Evolutionary conservation across 92 coral and sea anemone species (phyloP), one percentile per base, ranked within the genome.

Genomic region (Pocillopora meandrina): DNA sequence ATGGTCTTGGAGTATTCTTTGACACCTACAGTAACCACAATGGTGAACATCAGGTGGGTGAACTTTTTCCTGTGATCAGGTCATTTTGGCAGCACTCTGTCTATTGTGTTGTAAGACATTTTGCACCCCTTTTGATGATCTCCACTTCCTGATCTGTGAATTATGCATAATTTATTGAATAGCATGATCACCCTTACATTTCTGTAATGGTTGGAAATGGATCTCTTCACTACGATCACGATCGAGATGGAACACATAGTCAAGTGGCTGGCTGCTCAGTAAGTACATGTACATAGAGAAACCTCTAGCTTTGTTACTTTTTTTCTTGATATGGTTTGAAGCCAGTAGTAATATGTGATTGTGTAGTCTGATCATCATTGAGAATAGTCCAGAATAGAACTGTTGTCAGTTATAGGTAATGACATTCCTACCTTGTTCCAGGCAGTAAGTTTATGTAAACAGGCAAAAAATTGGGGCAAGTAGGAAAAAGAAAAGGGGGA

Each of bases 101-200:
- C 0, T 0, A 2, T 59, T 59, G 62, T 16, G 18, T 16, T 16
- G 11, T 35, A 49, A 14, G 31, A 14, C 76, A 35, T 36, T 36
- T 17, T 11, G 15, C 57, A 12, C 52, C 23, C 18, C 17, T 17
- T 34, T 26, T 70, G 17, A 67, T 23, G 72, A n/a, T n/a, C 31
- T 26, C 1, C 31, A 26, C 31, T 26, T 26, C 31, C 31, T 19
- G 31, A 42, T 61, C 13, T 14, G 49, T 18, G 42, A 23, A 21
- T 15, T 26, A 18, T 8, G 9, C 56, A 47, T 65, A 26, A 13
- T 71, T 33, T 12, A n/a, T 71, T 71, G 66, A 59, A 12, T 57
- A 96, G 99, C 99, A 96, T 77, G 99, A 96, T 16, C 99, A 96
- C 79, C 99, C 99, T 1, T 96, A 90, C 77, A 87, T 96, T 70